phyloP scores from a whole-genome alignment of 2,797 vertebrate genomes.

The Philypnodon macrostomus region DNA sequence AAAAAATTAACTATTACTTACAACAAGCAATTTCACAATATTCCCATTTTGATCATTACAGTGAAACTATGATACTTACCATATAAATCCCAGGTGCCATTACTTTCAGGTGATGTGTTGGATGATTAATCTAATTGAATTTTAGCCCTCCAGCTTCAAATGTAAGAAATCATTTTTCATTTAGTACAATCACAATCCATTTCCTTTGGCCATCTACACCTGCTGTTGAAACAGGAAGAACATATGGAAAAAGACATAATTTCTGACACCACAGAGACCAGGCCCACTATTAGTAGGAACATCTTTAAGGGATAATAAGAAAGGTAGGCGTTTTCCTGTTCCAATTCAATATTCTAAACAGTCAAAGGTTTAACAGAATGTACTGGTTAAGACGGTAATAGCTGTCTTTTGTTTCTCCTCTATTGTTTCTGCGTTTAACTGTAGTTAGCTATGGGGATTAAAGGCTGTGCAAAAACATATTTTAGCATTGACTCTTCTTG shows the following conservation, averaged over 20 bases:
- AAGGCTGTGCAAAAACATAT: too few species aligned
- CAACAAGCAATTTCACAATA: neutral
- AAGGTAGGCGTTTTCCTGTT: neutral
- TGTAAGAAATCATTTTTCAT: conserved; percentile 37
- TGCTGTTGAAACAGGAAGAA: conserved; percentile 14
- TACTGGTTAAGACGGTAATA: neutral
- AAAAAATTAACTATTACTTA: too few species aligned
- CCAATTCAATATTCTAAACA: neutral
- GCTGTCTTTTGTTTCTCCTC: neutral
- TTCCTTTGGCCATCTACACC: conserved; percentile 20
- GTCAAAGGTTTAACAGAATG: neutral
- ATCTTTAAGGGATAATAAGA: neutral
- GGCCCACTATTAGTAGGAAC: neutral
- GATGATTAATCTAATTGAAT: conserved; percentile 30
- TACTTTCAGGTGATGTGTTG: conserved; percentile 32
- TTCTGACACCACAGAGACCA: too few species aligned
- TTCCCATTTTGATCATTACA: neutral
- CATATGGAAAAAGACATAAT: neutral
- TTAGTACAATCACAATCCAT: conserved; percentile 36
- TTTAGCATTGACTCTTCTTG: too few species aligned
- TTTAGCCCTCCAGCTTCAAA: conserved; percentile 34
- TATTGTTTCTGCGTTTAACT: neutral
- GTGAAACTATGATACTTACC: neutral
- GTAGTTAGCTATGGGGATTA: too few species aligned
- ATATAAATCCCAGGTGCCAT: conserved; percentile 5